Percentiles rank a stretch among this genome's conserved stretches.
Conservation (phyloP, 2,113 vertebrate species). For the Microcebus ravelobensis region DNA sequence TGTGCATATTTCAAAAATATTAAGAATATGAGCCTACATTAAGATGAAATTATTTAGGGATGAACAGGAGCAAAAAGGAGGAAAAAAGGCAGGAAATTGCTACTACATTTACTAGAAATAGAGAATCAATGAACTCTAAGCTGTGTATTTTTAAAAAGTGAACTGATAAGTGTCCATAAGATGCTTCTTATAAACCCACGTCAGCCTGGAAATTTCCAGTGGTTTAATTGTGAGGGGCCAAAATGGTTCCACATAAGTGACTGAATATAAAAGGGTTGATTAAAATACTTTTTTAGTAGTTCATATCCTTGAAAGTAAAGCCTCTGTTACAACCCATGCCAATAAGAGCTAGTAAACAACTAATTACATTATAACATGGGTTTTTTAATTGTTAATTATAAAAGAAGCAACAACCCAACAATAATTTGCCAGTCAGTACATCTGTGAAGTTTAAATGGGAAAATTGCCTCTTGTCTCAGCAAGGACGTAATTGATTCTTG, state of each 20-base stretch:
- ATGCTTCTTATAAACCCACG: conserved; percentile 18
- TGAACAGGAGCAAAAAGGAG: neutral
- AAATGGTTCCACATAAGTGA: conserved; percentile 23
- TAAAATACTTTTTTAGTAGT: conserved; percentile 76
- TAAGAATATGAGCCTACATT: neutral
- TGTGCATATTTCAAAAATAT: neutral
- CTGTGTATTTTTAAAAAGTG: conserved; percentile 26
- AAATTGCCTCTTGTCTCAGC: conserved; percentile 82
- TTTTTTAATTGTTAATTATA: conserved; percentile 83
- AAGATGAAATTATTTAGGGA: neutral
- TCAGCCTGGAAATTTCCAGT: conserved; percentile 49
- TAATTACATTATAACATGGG: conserved; percentile 78
- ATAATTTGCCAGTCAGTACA: conserved; percentile 78
- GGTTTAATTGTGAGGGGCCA: conserved; percentile 27
- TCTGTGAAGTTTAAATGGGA: conserved; percentile 81
- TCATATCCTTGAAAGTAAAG: conserved; percentile 63
- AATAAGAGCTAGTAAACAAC: conserved; percentile 81
- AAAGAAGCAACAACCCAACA: conserved; percentile 76
- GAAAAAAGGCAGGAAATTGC: neutral
- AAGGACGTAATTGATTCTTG: conserved; percentile 81
- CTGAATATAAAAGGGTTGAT: conserved; percentile 78
- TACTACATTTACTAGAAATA: neutral
- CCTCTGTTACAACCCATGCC: conserved; percentile 42
- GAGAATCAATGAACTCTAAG: conserved; percentile 10
- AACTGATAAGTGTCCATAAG: neutral